A percentile compares a stretch with the other conserved stretches of the same genome.
phyloP scores from a whole-genome alignment of 2,113 vertebrate species.

The Cathartes aura region DNA sequence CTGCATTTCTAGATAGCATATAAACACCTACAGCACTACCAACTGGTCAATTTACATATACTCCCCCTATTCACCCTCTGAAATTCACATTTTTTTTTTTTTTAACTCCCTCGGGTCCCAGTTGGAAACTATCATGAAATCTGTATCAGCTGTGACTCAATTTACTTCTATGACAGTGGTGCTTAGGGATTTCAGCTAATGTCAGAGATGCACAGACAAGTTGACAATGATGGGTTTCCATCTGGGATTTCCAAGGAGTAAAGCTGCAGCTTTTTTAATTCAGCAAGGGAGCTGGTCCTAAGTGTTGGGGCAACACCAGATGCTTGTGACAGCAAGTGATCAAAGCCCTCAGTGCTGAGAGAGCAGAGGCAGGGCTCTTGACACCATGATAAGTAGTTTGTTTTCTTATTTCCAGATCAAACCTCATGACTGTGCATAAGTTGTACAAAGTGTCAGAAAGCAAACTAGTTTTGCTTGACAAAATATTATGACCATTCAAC shows the following conservation, averaged over 20 bases:
- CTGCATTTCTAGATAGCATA: neutral
- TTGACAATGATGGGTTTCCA: conserved; percentile 13
- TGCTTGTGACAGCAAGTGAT: neutral
- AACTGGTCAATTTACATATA: neutral
- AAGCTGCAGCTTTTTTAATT: neutral
- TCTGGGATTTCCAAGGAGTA: neutral
- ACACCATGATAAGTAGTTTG: neutral
- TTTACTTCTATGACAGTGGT: neutral
- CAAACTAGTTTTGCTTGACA: neutral
- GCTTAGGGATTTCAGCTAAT: neutral
- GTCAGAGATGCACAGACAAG: neutral
- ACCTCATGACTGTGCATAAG: neutral
- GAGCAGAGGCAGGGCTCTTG: neutral
- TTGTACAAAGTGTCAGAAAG: neutral
- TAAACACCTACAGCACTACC: neutral
- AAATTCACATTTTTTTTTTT: neutral
- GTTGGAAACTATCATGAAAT: neutral
- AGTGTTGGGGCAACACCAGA: neutral
- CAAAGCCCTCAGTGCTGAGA: neutral
- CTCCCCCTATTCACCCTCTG: neutral
- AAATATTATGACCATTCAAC: neutral
- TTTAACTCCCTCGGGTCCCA: neutral
- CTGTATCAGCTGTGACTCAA: conserved; percentile 1
- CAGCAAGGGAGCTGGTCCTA: neutral
- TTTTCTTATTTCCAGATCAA: neutral